Base-by-base conservation (phyloP, 2,888 invertebrate genomes). In the Xylota sylvarum region DNA sequence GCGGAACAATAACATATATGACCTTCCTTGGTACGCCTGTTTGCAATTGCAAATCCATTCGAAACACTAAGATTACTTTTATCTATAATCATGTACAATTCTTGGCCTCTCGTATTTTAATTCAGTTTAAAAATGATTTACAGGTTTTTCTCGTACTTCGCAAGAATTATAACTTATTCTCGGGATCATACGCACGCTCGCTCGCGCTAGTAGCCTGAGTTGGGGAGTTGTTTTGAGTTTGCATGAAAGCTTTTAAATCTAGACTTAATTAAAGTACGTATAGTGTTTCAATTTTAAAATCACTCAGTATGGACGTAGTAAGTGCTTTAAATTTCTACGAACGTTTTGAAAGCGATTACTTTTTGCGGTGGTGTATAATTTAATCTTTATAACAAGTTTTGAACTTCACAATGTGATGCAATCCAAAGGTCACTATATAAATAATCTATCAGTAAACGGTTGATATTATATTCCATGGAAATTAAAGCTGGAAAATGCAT, bases 351-450 rank as follows among this genome's bases (percentile, higher is more conserved):
- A 27, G 6, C 46, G 48, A 60, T 69, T 27, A 27, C 55, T 55
- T 52, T 32, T 2, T 10, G 10, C 40, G 69, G 4, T 23, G 23
- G 23, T 23, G 23, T 62, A 67, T 60, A 67, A 69, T 67, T 50
- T 56, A 56, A 74, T 64, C 64, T 48, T n/a, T 37, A 27, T 17
- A 77, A 69, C 69, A 37, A 62, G 69, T 60, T 70, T 62, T 35
- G 12, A 23, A 23, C 50, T 69, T 32, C 58, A 2, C 37, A 37
- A 14, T 32, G 46, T 14, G 58, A 58, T 58, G 19, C 32, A 43
- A 17, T 62, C 55, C 62, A 79, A 70, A 70, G 70, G 78, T 70
- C 70, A 64, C 1, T 60, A 23, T 77, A 35, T 77, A 14, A 23
- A 60, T 76, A 60, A 58, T 58, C 37, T 14, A 46, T 19, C 19